Conservation (phyloP, 2,888 invertebrate species). For the Hesperia comma region DNA sequence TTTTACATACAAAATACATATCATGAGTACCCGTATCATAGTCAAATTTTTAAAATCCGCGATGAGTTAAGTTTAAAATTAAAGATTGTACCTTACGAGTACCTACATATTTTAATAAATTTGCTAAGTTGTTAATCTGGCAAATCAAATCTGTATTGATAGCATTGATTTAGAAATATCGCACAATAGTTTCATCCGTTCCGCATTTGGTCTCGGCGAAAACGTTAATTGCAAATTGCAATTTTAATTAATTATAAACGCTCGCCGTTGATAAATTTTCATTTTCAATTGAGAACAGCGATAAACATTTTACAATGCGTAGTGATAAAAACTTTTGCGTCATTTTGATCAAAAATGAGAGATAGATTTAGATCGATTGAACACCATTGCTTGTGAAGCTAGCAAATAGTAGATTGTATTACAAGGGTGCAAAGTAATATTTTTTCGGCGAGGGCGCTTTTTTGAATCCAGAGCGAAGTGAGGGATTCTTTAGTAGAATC, state of each 20-base stretch:
- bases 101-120: neutral
- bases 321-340: slow-evolving; percentile 3
- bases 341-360: neutral
- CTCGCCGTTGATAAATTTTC: slow-evolving; percentile 21
- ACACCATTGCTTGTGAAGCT: slow-evolving; percentile 13
- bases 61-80: too few relatives aligned
- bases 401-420: too few relatives aligned
- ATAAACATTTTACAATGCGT: slow-evolving; percentile 19
- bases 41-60: too few relatives aligned
- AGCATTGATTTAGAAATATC: neutral
- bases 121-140: neutral
- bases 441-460: too few relatives aligned
- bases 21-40: too few relatives aligned
- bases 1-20: too few relatives aligned
- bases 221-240: slow-evolving; percentile 21
- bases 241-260: slow-evolving; percentile 18
- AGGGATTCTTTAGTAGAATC: too few relatives aligned
- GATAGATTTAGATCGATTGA: slow-evolving; percentile 13
- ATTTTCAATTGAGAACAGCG: slow-evolving; percentile 30
- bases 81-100: too few relatives aligned
- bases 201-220: slow-evolving; percentile 2
- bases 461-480: too few relatives aligned
- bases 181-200: slow-evolving; percentile 5
- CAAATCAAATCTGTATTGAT: neutral
- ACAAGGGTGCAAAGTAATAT: too few relatives aligned